These are phyloP conservation scores for Leuciscus idus DNA, from an alignment of 2,113 vertebrate species.

Conservation along the genomic window DNA sequence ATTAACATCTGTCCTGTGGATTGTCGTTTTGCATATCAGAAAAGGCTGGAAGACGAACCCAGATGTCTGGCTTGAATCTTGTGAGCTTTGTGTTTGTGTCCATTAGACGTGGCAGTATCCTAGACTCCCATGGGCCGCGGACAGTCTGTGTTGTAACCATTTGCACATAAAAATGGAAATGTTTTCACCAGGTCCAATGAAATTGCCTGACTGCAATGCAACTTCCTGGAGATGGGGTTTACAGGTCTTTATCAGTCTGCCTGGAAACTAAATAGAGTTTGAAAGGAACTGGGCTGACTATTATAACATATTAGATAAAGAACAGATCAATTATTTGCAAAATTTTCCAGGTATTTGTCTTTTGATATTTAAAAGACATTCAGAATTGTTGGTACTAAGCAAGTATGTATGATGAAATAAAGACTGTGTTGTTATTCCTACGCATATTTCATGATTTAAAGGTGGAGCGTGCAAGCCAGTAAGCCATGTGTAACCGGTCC, in stretches of 20 bases:
- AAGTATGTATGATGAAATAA: not conserved
- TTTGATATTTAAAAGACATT: not conserved
- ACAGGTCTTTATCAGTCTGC: not conserved
- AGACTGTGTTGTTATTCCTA: no score
- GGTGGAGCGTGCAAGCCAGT: no score
- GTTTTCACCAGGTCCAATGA: not conserved
- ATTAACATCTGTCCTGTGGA: not conserved
- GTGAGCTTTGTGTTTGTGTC: constrained; percentile 19
- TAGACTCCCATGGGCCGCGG: not conserved
- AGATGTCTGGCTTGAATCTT: not conserved
- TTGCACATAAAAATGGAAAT: not conserved
- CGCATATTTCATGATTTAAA: no score
- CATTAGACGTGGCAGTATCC: not conserved
- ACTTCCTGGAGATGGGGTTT: not conserved
- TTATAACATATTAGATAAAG: not conserved
- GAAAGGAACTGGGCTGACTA: not conserved
- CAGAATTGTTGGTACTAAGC: not conserved
- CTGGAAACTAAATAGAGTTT: not conserved
- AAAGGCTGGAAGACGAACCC: not conserved
- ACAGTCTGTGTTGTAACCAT: not conserved
- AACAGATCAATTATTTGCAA: not conserved
- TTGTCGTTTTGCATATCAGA: not conserved
- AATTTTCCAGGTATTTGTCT: not conserved
- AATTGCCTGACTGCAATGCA: not conserved
- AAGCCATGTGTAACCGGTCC: no score